Conservation (phyloP, 1,140 invertebrate genomes). For the Phthorimaea operculella region DNA sequence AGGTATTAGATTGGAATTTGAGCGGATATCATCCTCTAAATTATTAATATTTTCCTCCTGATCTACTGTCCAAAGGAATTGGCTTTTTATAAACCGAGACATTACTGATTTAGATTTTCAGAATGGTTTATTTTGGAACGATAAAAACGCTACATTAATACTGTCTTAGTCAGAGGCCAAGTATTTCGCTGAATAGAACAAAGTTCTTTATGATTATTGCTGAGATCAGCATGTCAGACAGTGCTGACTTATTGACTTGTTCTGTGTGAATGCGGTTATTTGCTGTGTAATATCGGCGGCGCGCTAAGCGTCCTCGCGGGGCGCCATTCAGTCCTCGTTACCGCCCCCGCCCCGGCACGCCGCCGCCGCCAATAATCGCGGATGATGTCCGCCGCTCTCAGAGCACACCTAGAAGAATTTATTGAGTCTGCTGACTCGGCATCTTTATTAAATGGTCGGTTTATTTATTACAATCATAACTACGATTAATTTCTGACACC, state of each 20-base stretch:
- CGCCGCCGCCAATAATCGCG: background rate
- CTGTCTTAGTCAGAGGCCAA: no score
- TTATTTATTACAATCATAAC: no score
- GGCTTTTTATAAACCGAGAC: no score
- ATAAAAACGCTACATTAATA: no score
- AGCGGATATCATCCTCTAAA: background rate
- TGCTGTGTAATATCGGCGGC: background rate
- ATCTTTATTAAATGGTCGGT: background rate
- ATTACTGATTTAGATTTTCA: no score
- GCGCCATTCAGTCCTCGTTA: background rate
- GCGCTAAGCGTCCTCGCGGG: background rate
- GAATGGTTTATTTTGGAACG: no score
- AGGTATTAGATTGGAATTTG: background rate
- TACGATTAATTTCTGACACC: no score
- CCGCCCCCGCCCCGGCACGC: background rate
- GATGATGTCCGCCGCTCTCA: background rate
- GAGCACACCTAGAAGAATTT: background rate
- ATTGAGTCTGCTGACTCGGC: background rate
- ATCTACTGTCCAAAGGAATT: background rate
- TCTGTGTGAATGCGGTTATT: background rate
- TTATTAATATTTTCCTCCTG: background rate
- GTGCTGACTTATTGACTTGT: background rate
- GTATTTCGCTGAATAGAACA: no score
- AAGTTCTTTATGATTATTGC: no score
- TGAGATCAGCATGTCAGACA: background rate